Conservation (phyloP, 2,113 vertebrate species). For the Thryonomys swinderianus region DNA sequence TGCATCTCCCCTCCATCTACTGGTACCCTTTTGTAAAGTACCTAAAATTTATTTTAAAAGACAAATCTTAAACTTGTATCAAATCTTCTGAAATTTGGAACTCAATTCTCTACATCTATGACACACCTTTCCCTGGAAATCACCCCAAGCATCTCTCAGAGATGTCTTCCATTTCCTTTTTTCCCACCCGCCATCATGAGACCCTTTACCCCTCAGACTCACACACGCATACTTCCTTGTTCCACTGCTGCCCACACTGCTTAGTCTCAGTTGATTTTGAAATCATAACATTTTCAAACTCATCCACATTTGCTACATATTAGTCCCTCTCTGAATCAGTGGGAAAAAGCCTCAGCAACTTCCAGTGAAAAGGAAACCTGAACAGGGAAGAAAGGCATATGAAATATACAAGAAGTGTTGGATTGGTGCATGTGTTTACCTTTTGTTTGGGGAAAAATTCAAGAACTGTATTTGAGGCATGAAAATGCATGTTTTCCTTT, state of each 20-base stretch:
- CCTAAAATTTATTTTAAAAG: constrained; percentile 6
- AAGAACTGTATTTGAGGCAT: constrained; percentile 16
- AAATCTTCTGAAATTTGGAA: neutral
- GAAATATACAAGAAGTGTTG: neutral
- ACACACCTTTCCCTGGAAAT: neutral
- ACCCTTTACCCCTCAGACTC: accelerated
- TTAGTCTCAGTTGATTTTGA: neutral
- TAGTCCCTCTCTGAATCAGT: neutral
- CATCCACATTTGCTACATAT: neutral
- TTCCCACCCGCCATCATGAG: neutral
- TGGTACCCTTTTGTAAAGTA: neutral
- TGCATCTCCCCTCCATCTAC: neutral
- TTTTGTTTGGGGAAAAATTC: neutral
- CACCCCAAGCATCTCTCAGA: neutral
- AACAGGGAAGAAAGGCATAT: neutral
- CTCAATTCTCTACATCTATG: neutral
- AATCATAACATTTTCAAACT: neutral
- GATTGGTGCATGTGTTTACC: neutral
- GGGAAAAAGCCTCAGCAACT: neutral
- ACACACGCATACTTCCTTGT: neutral
- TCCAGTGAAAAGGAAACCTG: neutral
- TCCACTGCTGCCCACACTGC: neutral
- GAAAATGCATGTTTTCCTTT: neutral
- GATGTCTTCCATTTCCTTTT: neutral
- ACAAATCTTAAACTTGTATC: neutral